Evolutionary conservation across 2,797 vertebrate genomes (phyloP).

Genomic region (Otolemur crassicaudatus): DNA sequence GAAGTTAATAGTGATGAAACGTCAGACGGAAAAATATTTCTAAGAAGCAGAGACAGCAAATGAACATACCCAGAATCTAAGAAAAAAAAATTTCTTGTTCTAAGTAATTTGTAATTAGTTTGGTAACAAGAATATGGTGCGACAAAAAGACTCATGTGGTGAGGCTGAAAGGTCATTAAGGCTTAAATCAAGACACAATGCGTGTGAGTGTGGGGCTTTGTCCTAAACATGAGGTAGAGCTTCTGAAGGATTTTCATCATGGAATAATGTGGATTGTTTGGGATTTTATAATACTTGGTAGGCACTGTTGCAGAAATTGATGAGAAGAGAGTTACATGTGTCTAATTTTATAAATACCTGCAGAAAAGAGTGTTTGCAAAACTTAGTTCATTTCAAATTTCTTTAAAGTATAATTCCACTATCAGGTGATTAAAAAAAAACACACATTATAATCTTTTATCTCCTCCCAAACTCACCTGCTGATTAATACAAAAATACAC

Average conservation of each 20-base stretch:
- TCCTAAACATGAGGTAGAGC: not conserved
- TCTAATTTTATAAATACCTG: slow-evolving; percentile 17
- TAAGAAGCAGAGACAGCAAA: not conserved
- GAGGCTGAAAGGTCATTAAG: not conserved
- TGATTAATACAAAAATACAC: not conserved
- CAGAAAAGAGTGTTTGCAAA: not conserved
- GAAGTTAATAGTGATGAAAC: not conserved
- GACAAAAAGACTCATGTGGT: not conserved
- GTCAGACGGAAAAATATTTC: not conserved
- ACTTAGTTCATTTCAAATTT: not conserved
- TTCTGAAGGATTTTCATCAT: not conserved
- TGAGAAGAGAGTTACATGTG: not conserved
- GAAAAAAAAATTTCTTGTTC: not conserved
- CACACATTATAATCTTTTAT: not conserved
- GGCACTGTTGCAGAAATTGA: not conserved
- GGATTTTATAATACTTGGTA: not conserved
- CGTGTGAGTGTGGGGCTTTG: not conserved
- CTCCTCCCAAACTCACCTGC: not conserved
- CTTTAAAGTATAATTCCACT: not conserved
- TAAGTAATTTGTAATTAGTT: not conserved
- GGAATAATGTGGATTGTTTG: not conserved
- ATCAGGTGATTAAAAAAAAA: not conserved
- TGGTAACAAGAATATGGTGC: not conserved
- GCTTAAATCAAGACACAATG: not conserved
- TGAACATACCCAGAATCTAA: not conserved